Conservation (phyloP, 2,113 vertebrate genomes). For the Mustela lutreola region DNA sequence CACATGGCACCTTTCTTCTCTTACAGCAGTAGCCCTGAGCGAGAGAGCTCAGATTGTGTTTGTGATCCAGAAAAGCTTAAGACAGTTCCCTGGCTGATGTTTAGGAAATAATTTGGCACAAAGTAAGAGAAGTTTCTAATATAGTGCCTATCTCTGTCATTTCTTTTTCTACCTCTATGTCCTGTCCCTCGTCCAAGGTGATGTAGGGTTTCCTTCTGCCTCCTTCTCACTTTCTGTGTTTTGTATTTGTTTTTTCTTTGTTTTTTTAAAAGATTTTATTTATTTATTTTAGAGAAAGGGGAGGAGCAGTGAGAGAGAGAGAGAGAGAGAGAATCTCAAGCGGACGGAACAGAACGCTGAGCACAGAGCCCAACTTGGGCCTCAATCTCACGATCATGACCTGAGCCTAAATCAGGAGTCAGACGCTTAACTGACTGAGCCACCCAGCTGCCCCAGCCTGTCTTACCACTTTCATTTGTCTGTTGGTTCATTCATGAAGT, state of each 20-base stretch:
- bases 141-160: not conserved
- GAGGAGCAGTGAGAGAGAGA: not conserved
- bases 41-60: not conserved
- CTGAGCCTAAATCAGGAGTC: not conserved
- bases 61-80: not conserved
- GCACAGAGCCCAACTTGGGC: not conserved
- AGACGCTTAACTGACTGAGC: not conserved
- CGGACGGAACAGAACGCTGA: not conserved
- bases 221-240: not conserved
- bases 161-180: not conserved
- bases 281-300: not conserved
- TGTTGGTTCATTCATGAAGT: not conserved
- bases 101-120: conserved; percentile 11
- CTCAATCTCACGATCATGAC: not conserved
- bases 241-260: no score
- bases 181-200: not conserved
- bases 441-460: not conserved
- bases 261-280: not conserved
- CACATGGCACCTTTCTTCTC: not conserved
- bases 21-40: not conserved
- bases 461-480: not conserved
- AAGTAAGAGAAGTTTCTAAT: not conserved
- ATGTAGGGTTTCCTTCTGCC: not conserved
- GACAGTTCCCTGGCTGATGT: not conserved
- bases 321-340: not conserved